Evolutionary conservation across 2,888 invertebrate species (phyloP).

Genomic region (Acleris emargana): DNA sequence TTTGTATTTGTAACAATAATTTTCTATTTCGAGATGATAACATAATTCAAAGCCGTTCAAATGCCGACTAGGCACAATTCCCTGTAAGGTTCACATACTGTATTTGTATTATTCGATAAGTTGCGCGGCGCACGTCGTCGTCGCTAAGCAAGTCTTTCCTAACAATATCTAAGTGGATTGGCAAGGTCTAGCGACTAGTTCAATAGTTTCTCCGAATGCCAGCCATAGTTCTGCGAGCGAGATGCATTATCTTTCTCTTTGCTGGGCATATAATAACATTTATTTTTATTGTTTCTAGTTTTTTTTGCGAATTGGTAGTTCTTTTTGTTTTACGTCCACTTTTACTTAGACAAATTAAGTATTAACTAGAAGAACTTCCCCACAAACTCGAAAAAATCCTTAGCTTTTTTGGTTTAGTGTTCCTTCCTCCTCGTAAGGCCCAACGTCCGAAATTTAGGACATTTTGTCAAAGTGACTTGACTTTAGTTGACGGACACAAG

Average conservation of each 20-base stretch:
- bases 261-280: conserved; percentile 7
- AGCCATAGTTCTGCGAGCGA: conserved; percentile 33
- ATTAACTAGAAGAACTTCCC: neutral
- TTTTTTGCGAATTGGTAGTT: neutral
- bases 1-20: too few species aligned
- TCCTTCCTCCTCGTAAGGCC: too few species aligned
- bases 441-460: too few species aligned
- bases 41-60: neutral
- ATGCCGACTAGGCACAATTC: neutral
- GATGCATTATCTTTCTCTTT: conserved; percentile 14
- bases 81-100: conserved; percentile 6
- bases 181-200: conserved; percentile 45
- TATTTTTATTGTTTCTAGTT: neutral
- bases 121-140: conserved; percentile 23
- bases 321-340: neutral
- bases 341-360: conserved; percentile 12
- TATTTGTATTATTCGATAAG: conserved; percentile 13
- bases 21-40: too few species aligned
- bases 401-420: too few species aligned
- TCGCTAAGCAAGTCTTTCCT: conserved; percentile 36
- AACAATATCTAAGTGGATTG: conserved; percentile 46
- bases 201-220: conserved; percentile 47
- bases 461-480: too few species aligned
- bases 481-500: too few species aligned
- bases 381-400: too few species aligned